These are phyloP conservation scores for Myopa tessellatipennis DNA, from an alignment of 2,888 invertebrate species.

Conservation along the genomic window DNA sequence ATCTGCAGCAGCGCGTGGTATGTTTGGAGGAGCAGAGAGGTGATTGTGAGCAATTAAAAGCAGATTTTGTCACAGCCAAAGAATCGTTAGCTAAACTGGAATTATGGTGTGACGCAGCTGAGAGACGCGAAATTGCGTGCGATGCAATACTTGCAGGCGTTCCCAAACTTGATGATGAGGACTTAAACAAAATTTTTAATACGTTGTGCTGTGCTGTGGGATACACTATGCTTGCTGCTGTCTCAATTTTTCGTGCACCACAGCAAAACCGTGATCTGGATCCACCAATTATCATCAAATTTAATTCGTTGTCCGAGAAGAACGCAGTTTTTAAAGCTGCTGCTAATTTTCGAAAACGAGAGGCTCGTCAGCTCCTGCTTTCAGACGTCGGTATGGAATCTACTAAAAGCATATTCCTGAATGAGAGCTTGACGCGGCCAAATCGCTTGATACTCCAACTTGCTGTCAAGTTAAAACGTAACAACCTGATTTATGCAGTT, in stretches of 20 bases:
- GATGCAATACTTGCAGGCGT: background rate
- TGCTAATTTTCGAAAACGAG: background rate
- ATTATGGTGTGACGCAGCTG: background rate
- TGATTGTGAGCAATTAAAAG: too few species aligned
- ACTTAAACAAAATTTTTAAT: slow-evolving; percentile 2
- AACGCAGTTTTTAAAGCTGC: background rate
- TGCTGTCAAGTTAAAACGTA: too few species aligned
- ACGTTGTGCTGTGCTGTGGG: background rate
- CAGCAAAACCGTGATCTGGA: background rate
- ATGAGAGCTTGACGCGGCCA: too few species aligned
- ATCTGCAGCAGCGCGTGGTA: too few species aligned
- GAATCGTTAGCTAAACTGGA: background rate
- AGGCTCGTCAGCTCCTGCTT: too few species aligned
- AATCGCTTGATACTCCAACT: too few species aligned
- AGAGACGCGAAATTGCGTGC: background rate
- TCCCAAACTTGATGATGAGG: slow-evolving; percentile 1
- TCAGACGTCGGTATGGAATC: too few species aligned
- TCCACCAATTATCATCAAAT: background rate
- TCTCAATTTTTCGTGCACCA: background rate
- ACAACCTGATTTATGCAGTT: too few species aligned
- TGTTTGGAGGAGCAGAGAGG: too few species aligned
- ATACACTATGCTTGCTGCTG: background rate
- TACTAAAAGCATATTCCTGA: too few species aligned
- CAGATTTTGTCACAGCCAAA: too few species aligned
- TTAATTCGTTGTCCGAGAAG: background rate